A percentile compares a stretch with the other conserved stretches of the same genome.
Evolutionary conservation across 2,797 vertebrate genomes (phyloP).

Genomic region (Tapera naevia): DNA sequence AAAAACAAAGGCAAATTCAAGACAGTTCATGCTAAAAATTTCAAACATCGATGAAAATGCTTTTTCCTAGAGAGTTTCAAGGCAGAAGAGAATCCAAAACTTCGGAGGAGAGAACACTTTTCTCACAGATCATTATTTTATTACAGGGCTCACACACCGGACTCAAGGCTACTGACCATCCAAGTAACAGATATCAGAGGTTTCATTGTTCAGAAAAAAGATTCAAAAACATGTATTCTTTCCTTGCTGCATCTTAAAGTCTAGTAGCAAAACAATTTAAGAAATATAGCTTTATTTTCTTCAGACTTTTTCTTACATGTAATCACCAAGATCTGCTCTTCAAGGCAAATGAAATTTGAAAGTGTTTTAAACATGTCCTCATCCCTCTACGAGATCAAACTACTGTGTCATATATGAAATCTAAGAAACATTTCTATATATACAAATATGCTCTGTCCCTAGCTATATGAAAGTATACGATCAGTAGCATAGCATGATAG

Average conservation of each 20-base stretch:
- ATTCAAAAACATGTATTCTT: not conserved
- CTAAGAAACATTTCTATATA: not conserved
- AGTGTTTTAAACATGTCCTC: not conserved
- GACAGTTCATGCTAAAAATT: not conserved
- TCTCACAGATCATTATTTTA: not conserved
- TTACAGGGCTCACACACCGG: not conserved
- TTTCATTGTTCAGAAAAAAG: not conserved
- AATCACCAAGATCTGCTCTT: not conserved
- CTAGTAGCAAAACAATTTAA: not conserved
- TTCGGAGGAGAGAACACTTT: not conserved
- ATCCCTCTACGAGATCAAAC: not conserved
- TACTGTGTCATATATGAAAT: not conserved
- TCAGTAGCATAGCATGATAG: not conserved
- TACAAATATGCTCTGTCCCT: not conserved
- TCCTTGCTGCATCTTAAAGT: not conserved
- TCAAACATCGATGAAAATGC: not conserved
- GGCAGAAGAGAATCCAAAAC: not conserved
- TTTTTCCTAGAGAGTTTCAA: not conserved
- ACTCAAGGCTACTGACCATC: not conserved
- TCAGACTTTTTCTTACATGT: not conserved
- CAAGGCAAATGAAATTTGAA: not conserved
- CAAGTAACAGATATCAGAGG: not conserved
- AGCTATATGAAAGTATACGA: not conserved
- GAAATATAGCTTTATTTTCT: not conserved
- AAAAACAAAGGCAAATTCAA: rapidly evolving